Evolutionary conservation across 2,113 vertebrate species (phyloP), one percentile per base, ranked within the genome.

Genomic region (Percopsis transmontana): DNA sequence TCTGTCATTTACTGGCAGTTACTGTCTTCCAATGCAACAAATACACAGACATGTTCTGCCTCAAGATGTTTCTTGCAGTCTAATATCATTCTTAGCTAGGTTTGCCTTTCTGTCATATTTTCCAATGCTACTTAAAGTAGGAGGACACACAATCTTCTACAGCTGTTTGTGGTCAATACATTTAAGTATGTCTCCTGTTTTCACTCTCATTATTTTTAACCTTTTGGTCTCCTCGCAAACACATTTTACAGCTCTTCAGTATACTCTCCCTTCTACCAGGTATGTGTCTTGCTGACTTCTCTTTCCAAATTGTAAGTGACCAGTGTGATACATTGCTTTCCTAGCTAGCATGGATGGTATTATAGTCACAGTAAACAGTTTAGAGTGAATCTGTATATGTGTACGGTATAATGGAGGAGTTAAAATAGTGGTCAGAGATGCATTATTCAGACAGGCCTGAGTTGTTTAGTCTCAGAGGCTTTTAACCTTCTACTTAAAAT

Each of bases 121-220:
- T 76, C 70, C 80, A 78, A 11, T 72, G 53, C 38, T 1, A 47
- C 70, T n/a, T n/a, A n/a, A n/a, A n/a, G n/a, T n/a, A n/a, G 66
- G 55, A 33, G 48, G 48, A 65, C 24, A 76, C 58, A 77, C 58
- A 78, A 80, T 80, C 71, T 70, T 50, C 72, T 76, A 62, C 80
- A 80, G 78, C 77, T 79, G 76, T 86, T 84, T 76, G 81, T 72
- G 77, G 79, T 68, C 59, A 11, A 48, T 54, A 0, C 55, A 64
- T 50, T 66, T 64, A n/a, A 68, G 21, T 52, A 76, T 11, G 45
- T 67, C 67, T n/a, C 27, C 42, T 15, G 47, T 21, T 45, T 23
- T n/a, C 13, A 42, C 18, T 64, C 13, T 27, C 3, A 10, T 44
- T 42, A 10, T 42, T 67, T 55, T 59, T 44, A 71, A 66, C 27